Evolutionary conservation across 2,113 vertebrate genomes (phyloP).

Genomic region (Nothobranchius furzeri): DNA sequence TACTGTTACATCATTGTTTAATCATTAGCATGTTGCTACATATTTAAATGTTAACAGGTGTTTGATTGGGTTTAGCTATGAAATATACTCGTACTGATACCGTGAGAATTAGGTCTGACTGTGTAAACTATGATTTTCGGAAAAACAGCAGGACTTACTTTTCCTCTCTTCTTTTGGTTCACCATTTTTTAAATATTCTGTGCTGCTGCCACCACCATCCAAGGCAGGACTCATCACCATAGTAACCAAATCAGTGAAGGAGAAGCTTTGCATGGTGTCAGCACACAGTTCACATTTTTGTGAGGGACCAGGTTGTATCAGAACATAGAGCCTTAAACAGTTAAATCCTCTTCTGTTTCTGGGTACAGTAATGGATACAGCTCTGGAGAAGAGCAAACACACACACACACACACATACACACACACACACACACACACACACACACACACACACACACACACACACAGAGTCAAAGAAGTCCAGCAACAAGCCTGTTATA

Average conservation of each 20-base stretch:
- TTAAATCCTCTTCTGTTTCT: slow-evolving; percentile 22
- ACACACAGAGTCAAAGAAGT: slow-evolving; percentile 37
- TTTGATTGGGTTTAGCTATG: neutral
- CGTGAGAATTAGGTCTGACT: too few species aligned
- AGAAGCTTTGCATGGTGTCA: neutral
- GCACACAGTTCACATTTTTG: neutral
- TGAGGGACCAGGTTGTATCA: neutral
- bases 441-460: slow-evolving; percentile 13
- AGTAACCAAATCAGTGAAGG: neutral
- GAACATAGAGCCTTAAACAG: slow-evolving; percentile 15
- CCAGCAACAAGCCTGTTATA: slow-evolving; percentile 67
- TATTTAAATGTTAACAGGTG: neutral
- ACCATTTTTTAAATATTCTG: neutral
- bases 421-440: slow-evolving; percentile 30
- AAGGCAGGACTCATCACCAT: neutral
- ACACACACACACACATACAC: slow-evolving; percentile 24
- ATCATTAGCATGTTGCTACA: too few species aligned
- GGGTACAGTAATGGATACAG: slow-evolving; percentile 26
- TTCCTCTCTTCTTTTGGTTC: neutral
- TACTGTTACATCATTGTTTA: too few species aligned
- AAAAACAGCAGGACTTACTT: neutral
- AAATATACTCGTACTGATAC: neutral
- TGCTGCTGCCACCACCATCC: neutral
- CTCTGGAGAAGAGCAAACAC: slow-evolving; percentile 17
- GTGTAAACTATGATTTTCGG: too few species aligned